Evolutionary conservation across 30 jellyfish, hydroid and myxozoan species (phyloP), one percentile per base, ranked within the genome.

Genomic region (Sanderia malayensis): DNA sequence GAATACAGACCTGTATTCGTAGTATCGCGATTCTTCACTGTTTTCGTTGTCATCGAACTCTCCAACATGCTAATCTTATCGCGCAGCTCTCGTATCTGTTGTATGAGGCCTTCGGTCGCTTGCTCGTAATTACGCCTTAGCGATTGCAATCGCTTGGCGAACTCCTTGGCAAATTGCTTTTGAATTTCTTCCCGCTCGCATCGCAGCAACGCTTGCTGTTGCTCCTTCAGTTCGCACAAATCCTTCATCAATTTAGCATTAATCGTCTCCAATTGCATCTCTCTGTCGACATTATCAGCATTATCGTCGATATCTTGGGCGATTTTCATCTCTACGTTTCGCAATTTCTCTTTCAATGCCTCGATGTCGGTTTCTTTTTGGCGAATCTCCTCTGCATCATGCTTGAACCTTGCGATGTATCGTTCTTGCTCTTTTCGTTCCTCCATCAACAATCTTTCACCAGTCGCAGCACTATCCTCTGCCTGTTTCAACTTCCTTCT

Each of bases 321-420:
- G 18, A 63, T 44, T 30, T 67, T 55, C 15, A 32, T 64, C 66
- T 73, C 74, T 17, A 46, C n/a, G 11, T 55, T 65, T 41, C 84
- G 95, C 58, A 81, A 55, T 46, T 79, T 76, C 20, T 60, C 85
- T 25, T 83, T 82, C 58, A 70, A 60, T 11, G 26, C 58, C 15
- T 52, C 28, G 26, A 74, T 46, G 57, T 92, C 98, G 26, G 41
- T 73, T 19, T 92, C 98, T 34, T 92, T 92, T 41, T 82, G 73
- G 26, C 98, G 96, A 73, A 92, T 67, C 76, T 71, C 78, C 34
- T 79, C 95, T 13, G 98, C 96, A 68, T 92, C 98, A 46, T 83
- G 81, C 19, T 74, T 74, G 67, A 81, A 92, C 28, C 98, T 33
- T 32, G 79, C 88, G 18, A 73, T 82, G 11, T 84, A 67, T 24